Base-by-base conservation (phyloP, 2,113 vertebrate genomes). In the Lycocorax pyrrhopterus region DNA sequence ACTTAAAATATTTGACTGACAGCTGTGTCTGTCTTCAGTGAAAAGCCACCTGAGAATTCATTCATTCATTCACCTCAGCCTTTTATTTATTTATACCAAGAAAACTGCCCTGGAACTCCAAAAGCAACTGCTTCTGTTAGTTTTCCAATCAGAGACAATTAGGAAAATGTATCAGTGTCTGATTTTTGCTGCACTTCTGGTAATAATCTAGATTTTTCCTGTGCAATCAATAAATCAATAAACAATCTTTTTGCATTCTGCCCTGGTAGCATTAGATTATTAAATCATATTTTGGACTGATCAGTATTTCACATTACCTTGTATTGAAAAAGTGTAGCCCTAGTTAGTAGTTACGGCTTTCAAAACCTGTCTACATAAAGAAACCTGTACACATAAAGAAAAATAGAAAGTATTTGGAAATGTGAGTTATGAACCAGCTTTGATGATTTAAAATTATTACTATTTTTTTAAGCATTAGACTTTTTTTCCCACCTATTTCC, bases 1-100 rank as follows among this genome's bases (percentile, higher is more conserved):
- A 39, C 12, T 73, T 89, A 22, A 81, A 72, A 51, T 72, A 37
- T 35, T 85, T 87, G 46, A 35, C 49, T 52, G 49, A 56, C 49
- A 73, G 22, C 46, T 78, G 10, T 49, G 55, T 46, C 59, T 93
- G 13, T 23, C 27, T 73, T 64, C 64, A 66, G 25, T 44, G 64
- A 58, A 29, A 6, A 32, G 26, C 41, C 49, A 20, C 29, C n/a
- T 37, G 46, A 26, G 41, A 73, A 17, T 67, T 58, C 0, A 0
- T 68, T 89, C 0, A 0, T 68, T 84, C n/a, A 16, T 60, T 93
- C 11, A 9, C 37, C 37, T 52, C 80, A 51, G 33, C 11, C 22
- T 39, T 53, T 59, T 41, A 75, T 68, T 75, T 53, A 68, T 89
- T 4, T 43, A 9, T 23, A 9, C 79, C 22, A 46, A 6, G 56